Percentiles rank a stretch among this genome's conserved stretches.
These are phyloP conservation scores for Intellagama lesueurii DNA, from an alignment of 2,797 vertebrate genomes.

Conservation along the genomic window DNA sequence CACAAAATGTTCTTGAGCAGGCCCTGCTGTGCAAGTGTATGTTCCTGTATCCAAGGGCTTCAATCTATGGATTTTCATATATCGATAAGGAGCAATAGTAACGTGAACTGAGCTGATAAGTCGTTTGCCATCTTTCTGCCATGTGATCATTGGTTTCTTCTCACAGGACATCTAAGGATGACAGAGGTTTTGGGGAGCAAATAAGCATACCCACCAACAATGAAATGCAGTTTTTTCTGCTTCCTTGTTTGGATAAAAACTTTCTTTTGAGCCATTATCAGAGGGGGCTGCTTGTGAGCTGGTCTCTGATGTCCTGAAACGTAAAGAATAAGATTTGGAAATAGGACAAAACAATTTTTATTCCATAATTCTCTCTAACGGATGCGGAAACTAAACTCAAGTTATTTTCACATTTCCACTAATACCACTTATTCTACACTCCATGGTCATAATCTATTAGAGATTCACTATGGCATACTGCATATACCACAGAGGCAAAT, in stretches of 20 bases:
- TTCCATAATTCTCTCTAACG: background rate
- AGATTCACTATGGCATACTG: too few species aligned
- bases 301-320: constrained; percentile 81
- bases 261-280: constrained; percentile 85
- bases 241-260: constrained; percentile 93
- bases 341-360: background rate
- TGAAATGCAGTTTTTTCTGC: constrained; percentile 89
- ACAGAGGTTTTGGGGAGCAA: constrained; percentile 91
- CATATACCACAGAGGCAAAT: too few species aligned
- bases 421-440: background rate
- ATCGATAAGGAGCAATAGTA: constrained; percentile 85
- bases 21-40: constrained; percentile 89
- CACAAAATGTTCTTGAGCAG: constrained; percentile 84
- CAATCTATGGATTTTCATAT: constrained; percentile 90
- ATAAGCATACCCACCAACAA: constrained; percentile 91
- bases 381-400: background rate
- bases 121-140: constrained; percentile 91
- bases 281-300: constrained; percentile 81
- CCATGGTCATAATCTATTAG: too few species aligned
- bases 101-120: constrained; percentile 83
- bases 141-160: constrained; percentile 87
- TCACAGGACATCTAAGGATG: constrained; percentile 89
- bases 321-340: constrained; percentile 57
- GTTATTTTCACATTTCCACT: background rate
- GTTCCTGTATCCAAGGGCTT: constrained; percentile 84